These are phyloP conservation scores for Brachypalpus laphriformis DNA, from an alignment of 2,888 invertebrate species.

Conservation along the genomic window DNA sequence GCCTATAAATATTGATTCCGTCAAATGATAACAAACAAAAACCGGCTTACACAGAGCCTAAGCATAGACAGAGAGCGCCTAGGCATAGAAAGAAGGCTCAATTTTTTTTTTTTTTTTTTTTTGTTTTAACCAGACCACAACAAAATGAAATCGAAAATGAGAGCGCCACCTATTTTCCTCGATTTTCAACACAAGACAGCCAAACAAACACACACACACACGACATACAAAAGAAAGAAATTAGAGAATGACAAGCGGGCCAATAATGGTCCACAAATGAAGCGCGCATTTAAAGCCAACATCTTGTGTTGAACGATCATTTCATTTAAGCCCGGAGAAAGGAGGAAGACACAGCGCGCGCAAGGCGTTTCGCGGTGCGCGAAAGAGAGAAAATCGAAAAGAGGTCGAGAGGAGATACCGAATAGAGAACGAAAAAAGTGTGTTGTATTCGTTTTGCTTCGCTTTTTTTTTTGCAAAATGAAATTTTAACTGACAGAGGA, in stretches of 20 bases:
- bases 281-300: slow-evolving; percentile 44
- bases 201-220: neutral
- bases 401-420: slow-evolving; percentile 63
- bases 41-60: slow-evolving; percentile 5
- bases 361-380: no score
- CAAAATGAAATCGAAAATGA: slow-evolving; percentile 72
- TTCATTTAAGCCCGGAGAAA: slow-evolving; percentile 61
- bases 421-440: slow-evolving; percentile 66
- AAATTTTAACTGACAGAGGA: slow-evolving; percentile 40
- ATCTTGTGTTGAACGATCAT: slow-evolving; percentile 60
- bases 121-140: slow-evolving; percentile 42
- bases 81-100: no score
- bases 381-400: slow-evolving; percentile 73
- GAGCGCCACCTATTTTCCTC: slow-evolving; percentile 71
- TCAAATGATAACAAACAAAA: slow-evolving; percentile 44
- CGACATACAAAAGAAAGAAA: slow-evolving; percentile 39
- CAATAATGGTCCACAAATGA: slow-evolving; percentile 63
- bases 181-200: neutral
- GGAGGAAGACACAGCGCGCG: slow-evolving; percentile 76
- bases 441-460: slow-evolving; percentile 45
- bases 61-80: neutral
- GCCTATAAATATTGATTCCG: slow-evolving; percentile 19
- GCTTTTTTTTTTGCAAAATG: slow-evolving; percentile 43
- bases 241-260: slow-evolving; percentile 65
- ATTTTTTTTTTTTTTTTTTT: no score